phyloP scores from a whole-genome alignment of 2,888 invertebrate species.

The Masnerella sp. region DNA sequence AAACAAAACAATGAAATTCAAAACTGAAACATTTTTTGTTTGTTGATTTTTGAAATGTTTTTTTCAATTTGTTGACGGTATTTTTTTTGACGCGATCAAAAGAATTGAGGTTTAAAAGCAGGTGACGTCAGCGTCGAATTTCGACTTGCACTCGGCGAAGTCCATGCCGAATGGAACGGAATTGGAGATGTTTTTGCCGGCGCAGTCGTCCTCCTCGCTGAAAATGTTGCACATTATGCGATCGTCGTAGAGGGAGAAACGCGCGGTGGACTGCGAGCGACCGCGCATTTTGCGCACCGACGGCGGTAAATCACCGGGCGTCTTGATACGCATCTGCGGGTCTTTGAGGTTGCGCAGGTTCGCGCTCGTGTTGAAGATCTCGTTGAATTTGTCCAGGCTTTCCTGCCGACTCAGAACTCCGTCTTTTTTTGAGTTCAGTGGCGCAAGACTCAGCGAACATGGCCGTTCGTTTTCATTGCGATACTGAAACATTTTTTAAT shows the following conservation, averaged over 20 bases:
- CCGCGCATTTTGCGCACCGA: slow-evolving; percentile 85
- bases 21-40: neutral
- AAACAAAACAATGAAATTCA: neutral
- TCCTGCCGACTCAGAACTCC: slow-evolving; percentile 83
- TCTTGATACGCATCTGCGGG: slow-evolving; percentile 88
- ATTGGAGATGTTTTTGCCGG: slow-evolving; percentile 70
- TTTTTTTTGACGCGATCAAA: neutral
- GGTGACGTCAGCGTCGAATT: slow-evolving; percentile 68
- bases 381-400: slow-evolving; percentile 87
- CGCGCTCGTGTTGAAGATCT: slow-evolving; percentile 85
- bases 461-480: slow-evolving; percentile 48
- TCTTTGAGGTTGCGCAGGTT: slow-evolving; percentile 83
- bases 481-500: too few relatives aligned
- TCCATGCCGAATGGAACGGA: slow-evolving; percentile 75
- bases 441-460: slow-evolving; percentile 52
- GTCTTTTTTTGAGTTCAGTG: slow-evolving; percentile 40
- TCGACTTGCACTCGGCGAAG: slow-evolving; percentile 65
- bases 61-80: neutral
- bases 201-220: slow-evolving; percentile 76
- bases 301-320: slow-evolving; percentile 89
- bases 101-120: slow-evolving; percentile 66
- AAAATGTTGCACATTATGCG: slow-evolving; percentile 86
- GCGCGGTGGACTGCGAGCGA: slow-evolving; percentile 82
- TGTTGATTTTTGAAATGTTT: too few relatives aligned
- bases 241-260: slow-evolving; percentile 92